Conservation (phyloP, 1,140 invertebrate genomes). For the Myzus persicae region DNA sequence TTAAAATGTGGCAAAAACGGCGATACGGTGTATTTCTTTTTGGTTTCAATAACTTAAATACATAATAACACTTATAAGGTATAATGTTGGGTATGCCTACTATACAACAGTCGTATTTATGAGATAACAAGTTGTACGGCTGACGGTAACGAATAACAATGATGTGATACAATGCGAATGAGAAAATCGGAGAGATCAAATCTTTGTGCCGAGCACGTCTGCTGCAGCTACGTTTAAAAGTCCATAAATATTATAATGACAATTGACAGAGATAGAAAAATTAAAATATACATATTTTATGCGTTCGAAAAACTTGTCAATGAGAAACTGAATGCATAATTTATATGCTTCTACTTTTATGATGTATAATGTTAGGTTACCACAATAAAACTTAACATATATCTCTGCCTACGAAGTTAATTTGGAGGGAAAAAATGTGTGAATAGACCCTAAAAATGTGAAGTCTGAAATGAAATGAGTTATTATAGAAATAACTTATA, state of each 20-base stretch:
- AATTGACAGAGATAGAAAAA: not conserved
- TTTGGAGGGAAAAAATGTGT: not conserved
- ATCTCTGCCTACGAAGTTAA: too few relatives aligned
- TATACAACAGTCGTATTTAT: not conserved
- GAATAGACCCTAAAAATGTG: not conserved
- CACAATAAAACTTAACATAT: not conserved
- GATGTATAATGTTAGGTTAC: not conserved
- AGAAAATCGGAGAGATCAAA: not conserved
- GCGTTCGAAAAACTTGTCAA: not conserved
- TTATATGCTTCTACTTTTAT: not conserved
- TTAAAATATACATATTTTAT: constrained; percentile 11
- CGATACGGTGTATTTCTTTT: not conserved
- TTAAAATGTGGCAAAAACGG: not conserved
- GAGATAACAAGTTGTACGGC: not conserved
- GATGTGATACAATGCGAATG: not conserved
- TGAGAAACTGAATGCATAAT: not conserved
- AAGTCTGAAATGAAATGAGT: not conserved
- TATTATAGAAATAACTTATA: not conserved
- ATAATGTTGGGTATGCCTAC: not conserved
- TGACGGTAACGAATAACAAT: not conserved
- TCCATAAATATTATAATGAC: not conserved
- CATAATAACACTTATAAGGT: too few relatives aligned
- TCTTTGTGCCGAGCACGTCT: not conserved
- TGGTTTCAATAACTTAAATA: not conserved
- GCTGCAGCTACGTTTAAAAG: not conserved